Base-by-base conservation (phyloP, 37 sponge, comb jelly and placozoan genomes). In the Halisarca cf. caerulea region DNA sequence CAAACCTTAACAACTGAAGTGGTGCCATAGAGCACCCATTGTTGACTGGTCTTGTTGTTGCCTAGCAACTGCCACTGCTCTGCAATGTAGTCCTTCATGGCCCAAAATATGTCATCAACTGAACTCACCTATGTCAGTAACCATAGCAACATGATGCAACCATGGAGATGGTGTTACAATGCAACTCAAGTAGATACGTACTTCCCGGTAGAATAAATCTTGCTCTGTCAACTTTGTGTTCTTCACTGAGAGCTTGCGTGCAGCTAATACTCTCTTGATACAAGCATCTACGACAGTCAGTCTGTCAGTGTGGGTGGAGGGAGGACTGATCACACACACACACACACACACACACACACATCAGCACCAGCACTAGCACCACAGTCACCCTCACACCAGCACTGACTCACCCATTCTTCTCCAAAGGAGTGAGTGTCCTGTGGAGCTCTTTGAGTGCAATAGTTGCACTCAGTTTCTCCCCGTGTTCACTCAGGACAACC, bases 391-490 rank as follows among this genome's bases (percentile, higher is more conserved):
- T 36, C 72, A 14, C 82, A 4, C 28, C 35, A n/a, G 24, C 24
- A 34, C 42, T 20, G 36, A 70, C 92, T 72, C 39, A 93, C 93
- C 80, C 81, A 32, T 93, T 41, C 15, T 35, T 15, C 39, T 23
- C 5, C 24, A 43, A 23, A 44, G 77, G 77, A 20, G 17, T 24
- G 24, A 61, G 43, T 9, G 15, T 11, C 43, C 47, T 90, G 77
- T 92, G 96, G 17, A 71, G 7, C 20, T 82, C 68, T 70, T 88
- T 90, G 54, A 95, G 82, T 37, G 86, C 54, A 11, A 90, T 39
- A 61, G 91, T 88, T 27, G 89, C 86, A 9, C 38, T 66, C 3
- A 95, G 84, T 79, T 92, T 90, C 84, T 95, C 96, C 18, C 88
- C 89, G 88, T 95, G 96, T 47, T 92, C 93, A 75, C 88, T 57